Evolutionary conservation across 2,888 invertebrate species (phyloP).

Genomic region (Cremastinae sp.): DNA sequence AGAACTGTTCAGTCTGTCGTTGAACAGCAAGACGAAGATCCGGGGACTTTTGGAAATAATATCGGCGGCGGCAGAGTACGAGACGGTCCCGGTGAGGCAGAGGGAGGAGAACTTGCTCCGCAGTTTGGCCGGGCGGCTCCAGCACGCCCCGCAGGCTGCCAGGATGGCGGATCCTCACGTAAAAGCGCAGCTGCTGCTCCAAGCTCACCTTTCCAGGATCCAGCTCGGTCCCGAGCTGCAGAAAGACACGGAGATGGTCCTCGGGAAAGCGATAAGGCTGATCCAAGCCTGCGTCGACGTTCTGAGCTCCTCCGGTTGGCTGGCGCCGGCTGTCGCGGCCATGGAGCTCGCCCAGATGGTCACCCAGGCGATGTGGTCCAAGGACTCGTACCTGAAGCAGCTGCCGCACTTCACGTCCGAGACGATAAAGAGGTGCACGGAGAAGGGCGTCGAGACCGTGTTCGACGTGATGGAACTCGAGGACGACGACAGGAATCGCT

Average conservation of each 20-base stretch:
- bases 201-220: conserved; percentile 96
- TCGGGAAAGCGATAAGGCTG: conserved; percentile 91
- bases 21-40: conserved; percentile 98
- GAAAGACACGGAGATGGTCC: conserved; percentile 95
- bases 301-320: conserved; percentile 97
- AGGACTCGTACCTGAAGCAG: conserved; percentile 98
- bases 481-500: conserved; percentile 91
- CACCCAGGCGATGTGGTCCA: conserved; percentile 99
- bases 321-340: conserved; percentile 98
- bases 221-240: conserved; percentile 98
- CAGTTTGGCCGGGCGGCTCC: conserved; percentile 85
- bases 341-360: conserved; percentile 99
- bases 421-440: conserved; percentile 93
- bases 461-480: conserved; percentile 98
- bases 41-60: conserved; percentile 98
- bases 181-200: conserved; percentile 96
- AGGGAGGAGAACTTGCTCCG: conserved; percentile 94
- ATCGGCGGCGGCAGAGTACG: conserved; percentile 98
- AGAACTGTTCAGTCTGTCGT: conserved; percentile 97
- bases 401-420: conserved; percentile 96
- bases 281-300: conserved; percentile 98
- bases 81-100: conserved; percentile 95
- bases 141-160: conserved; percentile 80
- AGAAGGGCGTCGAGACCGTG: conserved; percentile 94
- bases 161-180: conserved; percentile 93